Base-by-base conservation (phyloP, 2,113 vertebrate genomes). In the Dasyornis broadbenti region DNA sequence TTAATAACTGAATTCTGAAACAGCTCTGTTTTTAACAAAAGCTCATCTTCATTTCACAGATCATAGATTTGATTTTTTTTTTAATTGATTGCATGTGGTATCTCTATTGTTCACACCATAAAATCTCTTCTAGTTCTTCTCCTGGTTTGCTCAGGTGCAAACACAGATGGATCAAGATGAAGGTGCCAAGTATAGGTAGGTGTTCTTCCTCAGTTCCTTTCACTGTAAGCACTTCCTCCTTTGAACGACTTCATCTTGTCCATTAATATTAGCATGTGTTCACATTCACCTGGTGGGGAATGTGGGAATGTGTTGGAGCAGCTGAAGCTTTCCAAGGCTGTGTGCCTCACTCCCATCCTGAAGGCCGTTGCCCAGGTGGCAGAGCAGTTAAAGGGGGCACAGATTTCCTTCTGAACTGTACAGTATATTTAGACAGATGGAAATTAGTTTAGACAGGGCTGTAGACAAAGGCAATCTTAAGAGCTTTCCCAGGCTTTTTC, bases 101-200 rank as follows among this genome's bases (percentile, higher is more conserved):
- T 15, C 66, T 89, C 3, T 76, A 52, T 69, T 86, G 22, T 88
- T 97, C 71, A 96, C 95, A 75, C 72, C 54, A 85, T 80, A 70
- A 96, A 65, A 82, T 96, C 71, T 97, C 96, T 98, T 98, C 86
- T 95, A 99, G 99, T 99, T 99, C 96, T 99, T 99, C 91, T 98
- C 99, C 49, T 99, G 99, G 99, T 99, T 99, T 98, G 99, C 99
- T 90, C 99, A 99, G 89, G 97, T 99, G 45, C 99, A 99, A 90
- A 96, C 97, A 57, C 98, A 98, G 94, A 99, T 99, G 99, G 99
- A 99, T 97, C 99, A 99, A 96, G 99, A 99, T 80, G 99, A 99
- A 97, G 99, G 97, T 73, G 97, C 97, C 47, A 99, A 99, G 94
- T 99, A 99, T 91, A 99, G 99, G 99, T 99, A 98, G 0, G 88